These are phyloP conservation scores for Numenius phaeopus DNA, from an alignment of 2,797 vertebrate genomes.

Conservation along the genomic window DNA sequence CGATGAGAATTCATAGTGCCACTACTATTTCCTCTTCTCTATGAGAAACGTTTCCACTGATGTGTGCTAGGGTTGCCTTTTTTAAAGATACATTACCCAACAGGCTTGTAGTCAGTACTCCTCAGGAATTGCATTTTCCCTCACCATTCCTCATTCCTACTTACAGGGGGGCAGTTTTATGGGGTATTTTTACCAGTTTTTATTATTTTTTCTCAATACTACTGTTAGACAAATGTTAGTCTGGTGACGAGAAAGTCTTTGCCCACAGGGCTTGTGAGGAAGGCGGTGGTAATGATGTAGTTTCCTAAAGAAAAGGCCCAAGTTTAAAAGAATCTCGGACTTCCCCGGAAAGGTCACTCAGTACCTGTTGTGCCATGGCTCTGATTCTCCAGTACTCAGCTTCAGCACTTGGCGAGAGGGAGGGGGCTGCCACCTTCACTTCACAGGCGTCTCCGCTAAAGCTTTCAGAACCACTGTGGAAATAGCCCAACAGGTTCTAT, in stretches of 20 bases:
- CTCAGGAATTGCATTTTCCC: neutral
- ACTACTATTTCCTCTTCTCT: neutral
- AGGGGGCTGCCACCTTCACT: conserved; percentile 95
- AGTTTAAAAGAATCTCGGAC: neutral
- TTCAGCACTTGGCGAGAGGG: conserved; percentile 91
- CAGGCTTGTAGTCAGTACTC: neutral
- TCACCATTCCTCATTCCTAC: neutral
- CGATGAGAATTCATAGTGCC: neutral
- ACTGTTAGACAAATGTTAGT: neutral
- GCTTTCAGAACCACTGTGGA: conserved; percentile 93
- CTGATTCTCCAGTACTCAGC: conserved; percentile 97
- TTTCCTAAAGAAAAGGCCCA: neutral
- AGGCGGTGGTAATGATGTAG: neutral
- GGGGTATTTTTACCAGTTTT: neutral
- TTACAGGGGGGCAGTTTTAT: neutral
- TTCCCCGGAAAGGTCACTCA: neutral
- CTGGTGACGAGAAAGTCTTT: neutral
- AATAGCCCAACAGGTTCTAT: conserved; percentile 94
- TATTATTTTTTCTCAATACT: neutral
- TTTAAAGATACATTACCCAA: neutral
- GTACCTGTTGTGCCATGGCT: conserved; percentile 98
- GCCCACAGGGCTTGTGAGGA: neutral
- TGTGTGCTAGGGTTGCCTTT: neutral
- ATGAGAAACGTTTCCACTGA: neutral
- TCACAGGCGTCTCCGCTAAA: conserved; percentile 96